Conservation (phyloP, 2,113 vertebrate species). For the Gobius niger region DNA sequence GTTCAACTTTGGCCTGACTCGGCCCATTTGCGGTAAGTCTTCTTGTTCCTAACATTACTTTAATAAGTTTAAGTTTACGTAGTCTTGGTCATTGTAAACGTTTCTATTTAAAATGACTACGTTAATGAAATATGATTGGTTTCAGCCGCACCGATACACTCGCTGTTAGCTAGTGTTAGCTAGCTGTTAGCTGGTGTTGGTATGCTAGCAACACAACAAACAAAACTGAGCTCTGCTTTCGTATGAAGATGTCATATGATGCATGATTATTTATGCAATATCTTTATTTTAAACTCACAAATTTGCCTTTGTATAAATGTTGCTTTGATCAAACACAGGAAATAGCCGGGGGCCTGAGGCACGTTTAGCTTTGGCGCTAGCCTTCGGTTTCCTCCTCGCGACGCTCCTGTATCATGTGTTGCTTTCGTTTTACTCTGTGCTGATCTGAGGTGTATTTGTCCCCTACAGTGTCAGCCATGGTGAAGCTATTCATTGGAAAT, state of each 20-base stretch:
- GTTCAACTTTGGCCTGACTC: slow-evolving; percentile 26
- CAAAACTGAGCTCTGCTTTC: not conserved
- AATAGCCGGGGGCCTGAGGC: not conserved
- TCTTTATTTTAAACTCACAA: no score
- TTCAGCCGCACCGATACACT: not conserved
- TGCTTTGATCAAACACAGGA: not conserved
- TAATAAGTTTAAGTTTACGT: no score
- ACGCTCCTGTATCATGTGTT: slow-evolving; percentile 20
- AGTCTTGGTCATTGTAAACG: no score
- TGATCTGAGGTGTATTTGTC: not conserved
- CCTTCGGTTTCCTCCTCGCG: slow-evolving; percentile 42
- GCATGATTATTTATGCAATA: no score
- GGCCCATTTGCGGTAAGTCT: slow-evolving; percentile 19
- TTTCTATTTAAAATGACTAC: no score
- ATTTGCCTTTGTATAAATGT: no score
- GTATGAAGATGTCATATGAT: no score
- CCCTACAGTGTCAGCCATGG: slow-evolving; percentile 59
- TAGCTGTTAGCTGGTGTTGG: slow-evolving; percentile 21
- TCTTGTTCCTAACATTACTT: not conserved
- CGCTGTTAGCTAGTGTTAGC: slow-evolving; percentile 4
- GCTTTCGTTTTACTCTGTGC: no score
- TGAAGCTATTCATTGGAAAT: slow-evolving; percentile 84
- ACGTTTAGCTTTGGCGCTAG: not conserved
- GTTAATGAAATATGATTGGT: no score
- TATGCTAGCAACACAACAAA: slow-evolving; percentile 17